Percentiles rank a stretch among this genome's conserved stretches.
Conservation (phyloP, 2,113 vertebrate species). For the Leucopsar rothschildi region DNA sequence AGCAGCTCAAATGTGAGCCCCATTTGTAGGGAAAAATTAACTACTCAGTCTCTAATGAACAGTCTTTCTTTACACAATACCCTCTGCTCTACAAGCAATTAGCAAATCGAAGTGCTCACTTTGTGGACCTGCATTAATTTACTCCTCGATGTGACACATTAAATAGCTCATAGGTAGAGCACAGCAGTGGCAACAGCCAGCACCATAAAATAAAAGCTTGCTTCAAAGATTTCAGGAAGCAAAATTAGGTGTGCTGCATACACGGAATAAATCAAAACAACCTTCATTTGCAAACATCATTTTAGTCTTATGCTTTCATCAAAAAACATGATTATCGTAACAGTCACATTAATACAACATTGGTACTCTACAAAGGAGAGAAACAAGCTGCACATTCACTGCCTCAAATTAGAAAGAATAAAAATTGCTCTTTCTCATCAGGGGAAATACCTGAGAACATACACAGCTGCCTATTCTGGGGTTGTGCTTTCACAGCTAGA, state of each 20-base stretch:
- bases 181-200: background rate
- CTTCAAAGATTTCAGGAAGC: conserved; percentile 19
- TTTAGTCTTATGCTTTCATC: conserved; percentile 29
- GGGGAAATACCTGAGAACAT: background rate
- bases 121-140: conserved; percentile 51
- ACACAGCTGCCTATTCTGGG: background rate
- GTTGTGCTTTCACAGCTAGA: background rate
- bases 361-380: background rate
- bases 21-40: background rate
- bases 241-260: background rate
- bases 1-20: background rate
- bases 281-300: conserved; percentile 45
- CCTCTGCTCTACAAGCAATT: conserved; percentile 49
- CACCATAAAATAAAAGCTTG: conserved; percentile 19
- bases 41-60: conserved; percentile 29
- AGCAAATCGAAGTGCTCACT: conserved; percentile 28
- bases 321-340: conserved; percentile 25
- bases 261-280: conserved; percentile 41
- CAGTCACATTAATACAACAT: background rate
- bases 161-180: conserved; percentile 35
- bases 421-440: background rate
- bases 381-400: background rate
- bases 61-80: conserved; percentile 7
- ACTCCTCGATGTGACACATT: conserved; percentile 12
- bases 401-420: background rate